A percentile compares a stretch with the other conserved stretches of the same genome.
phyloP scores from a whole-genome alignment of 2,888 invertebrate genomes.

The Drosophila lutescens region DNA sequence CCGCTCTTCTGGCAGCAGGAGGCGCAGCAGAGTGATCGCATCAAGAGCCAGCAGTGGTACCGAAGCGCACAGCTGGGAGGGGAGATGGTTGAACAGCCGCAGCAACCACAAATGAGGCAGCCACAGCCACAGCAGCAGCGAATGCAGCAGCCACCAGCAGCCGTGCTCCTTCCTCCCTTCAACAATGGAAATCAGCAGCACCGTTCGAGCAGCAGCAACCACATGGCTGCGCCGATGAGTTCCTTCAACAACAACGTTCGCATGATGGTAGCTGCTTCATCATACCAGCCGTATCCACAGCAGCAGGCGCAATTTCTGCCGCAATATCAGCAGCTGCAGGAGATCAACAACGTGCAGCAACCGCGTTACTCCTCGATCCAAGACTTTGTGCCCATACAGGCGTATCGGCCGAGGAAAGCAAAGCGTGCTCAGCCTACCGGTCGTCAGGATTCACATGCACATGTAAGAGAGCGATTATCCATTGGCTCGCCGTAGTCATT shows the following conservation, averaged over 20 bases:
- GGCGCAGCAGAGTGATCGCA: conserved; percentile 8
- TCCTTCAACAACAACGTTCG: not conserved
- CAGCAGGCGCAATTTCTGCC: not conserved
- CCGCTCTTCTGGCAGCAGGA: conserved; percentile 71
- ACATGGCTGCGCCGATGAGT: not conserved
- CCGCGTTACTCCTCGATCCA: conserved; percentile 45
- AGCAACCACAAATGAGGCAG: not conserved
- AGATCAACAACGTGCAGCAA: not conserved
- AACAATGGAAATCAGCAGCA: conserved; percentile 1
- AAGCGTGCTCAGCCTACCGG: not conserved
- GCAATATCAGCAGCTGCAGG: conserved; percentile 5
- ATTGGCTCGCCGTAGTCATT: not conserved
- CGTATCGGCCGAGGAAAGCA: conserved; percentile 53
- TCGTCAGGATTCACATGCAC: too few relatives aligned
- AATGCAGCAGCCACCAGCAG: not conserved
- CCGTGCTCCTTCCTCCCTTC: not conserved
- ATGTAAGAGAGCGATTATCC: too few relatives aligned
- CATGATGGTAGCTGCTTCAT: conserved; percentile 1
- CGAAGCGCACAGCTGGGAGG: not conserved
- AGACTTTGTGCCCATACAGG: conserved; percentile 68
- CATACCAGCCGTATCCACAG: not conserved
- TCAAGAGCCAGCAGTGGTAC: conserved; percentile 25
- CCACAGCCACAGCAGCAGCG: not conserved
- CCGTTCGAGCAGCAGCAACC: not conserved
- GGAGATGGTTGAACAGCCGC: not conserved